These are phyloP conservation scores for Apistogramma diplotaenia DNA, from an alignment of 2,113 vertebrate genomes.

Conservation along the genomic window DNA sequence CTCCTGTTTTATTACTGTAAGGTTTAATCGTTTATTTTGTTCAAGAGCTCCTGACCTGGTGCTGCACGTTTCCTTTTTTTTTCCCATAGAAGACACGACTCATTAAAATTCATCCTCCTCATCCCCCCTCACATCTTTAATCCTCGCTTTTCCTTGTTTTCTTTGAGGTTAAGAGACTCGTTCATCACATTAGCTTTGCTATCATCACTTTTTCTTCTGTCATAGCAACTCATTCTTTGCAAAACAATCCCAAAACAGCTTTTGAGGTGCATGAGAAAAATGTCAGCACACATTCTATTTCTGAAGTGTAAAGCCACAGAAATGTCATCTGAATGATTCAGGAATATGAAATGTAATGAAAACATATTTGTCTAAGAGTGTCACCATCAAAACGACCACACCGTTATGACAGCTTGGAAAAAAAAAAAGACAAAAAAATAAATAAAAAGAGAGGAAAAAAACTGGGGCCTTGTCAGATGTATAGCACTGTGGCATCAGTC, in stretches of 20 bases:
- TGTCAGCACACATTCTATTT: conserved; percentile 61
- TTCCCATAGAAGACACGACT: not conserved
- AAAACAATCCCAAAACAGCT: conserved; percentile 23
- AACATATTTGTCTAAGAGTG: conserved; percentile 64
- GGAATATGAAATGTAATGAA: conserved; percentile 65
- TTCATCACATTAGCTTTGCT: conserved; percentile 28
- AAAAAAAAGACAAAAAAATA: not conserved
- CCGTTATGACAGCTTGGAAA: conserved; percentile 33
- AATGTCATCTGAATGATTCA: conserved; percentile 64
- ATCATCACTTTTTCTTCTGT: conserved; percentile 9
- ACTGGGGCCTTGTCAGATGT: conserved; percentile 46
- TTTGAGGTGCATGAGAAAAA: conserved; percentile 55
- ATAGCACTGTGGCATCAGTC: conserved; percentile 47
- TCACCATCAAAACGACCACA: conserved; percentile 56
- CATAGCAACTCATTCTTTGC: not conserved
- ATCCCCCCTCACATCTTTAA: not conserved
- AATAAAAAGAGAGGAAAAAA: not conserved
- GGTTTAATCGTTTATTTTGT: not conserved
- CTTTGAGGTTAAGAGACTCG: not conserved
- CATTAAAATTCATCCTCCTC: not conserved
- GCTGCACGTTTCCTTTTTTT: not conserved
- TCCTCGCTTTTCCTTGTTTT: conserved; percentile 6
- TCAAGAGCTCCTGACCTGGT: not conserved
- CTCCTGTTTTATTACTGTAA: not conserved
- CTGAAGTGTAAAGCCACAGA: conserved; percentile 45